These are phyloP conservation scores for Halocaridina rubra DNA, from an alignment of 2,888 invertebrate species.

Conservation along the genomic window DNA sequence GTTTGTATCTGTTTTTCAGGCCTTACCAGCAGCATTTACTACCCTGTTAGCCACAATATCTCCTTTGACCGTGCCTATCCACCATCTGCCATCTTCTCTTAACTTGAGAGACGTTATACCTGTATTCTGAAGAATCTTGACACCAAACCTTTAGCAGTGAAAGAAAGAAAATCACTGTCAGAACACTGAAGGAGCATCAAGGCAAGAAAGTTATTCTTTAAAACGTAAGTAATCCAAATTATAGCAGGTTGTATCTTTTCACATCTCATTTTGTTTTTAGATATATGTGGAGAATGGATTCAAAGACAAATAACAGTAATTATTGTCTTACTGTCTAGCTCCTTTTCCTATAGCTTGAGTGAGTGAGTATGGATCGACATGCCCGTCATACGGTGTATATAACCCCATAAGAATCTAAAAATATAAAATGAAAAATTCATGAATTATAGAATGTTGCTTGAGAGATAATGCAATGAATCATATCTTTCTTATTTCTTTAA, in stretches of 20 bases:
- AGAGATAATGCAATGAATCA: too few species aligned
- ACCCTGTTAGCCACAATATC: conserved; percentile 67
- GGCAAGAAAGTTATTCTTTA: too few species aligned
- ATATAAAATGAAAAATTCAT: too few species aligned
- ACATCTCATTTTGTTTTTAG: too few species aligned
- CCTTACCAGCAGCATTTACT: conserved; percentile 69
- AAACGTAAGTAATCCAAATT: too few species aligned
- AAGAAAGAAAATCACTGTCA: neutral
- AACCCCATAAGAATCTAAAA: conserved; percentile 69
- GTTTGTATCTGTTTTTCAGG: neutral
- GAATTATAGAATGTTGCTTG: neutral
- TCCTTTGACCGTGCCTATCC: conserved; percentile 67
- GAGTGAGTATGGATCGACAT: conserved; percentile 69
- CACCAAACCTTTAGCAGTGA: conserved; percentile 47
- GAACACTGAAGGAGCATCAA: too few species aligned
- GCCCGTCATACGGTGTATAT: conserved; percentile 69
- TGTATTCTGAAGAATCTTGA: conserved; percentile 46
- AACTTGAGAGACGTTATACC: conserved; percentile 66
- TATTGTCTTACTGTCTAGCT: conserved; percentile 67
- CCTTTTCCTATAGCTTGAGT: conserved; percentile 69
- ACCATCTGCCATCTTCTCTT: conserved; percentile 67
- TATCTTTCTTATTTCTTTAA: too few species aligned
- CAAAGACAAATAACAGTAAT: too few species aligned
- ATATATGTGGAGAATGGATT: too few species aligned
- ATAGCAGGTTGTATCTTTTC: too few species aligned